Evolutionary conservation across 2,888 invertebrate species (phyloP).

Genomic region (Stenichneumon culpator): DNA sequence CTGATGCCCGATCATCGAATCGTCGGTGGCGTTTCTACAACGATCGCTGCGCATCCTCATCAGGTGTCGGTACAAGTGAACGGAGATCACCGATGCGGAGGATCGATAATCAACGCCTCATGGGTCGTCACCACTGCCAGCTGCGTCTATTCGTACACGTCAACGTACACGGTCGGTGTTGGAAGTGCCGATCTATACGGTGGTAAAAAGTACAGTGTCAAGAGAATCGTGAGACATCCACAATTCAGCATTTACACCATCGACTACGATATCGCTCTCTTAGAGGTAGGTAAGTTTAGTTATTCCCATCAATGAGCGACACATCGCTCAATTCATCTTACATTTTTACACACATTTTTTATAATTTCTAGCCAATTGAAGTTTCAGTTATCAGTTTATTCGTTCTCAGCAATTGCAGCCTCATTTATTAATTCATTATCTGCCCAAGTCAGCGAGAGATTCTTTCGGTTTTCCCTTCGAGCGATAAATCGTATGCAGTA

Average conservation of each 20-base stretch:
- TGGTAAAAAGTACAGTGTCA: constrained; percentile 61
- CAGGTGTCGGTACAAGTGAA: constrained; percentile 71
- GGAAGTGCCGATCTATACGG: constrained; percentile 72
- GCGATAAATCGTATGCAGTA: no score
- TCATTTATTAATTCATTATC: no score
- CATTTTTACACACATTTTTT: neutral
- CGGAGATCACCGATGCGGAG: constrained; percentile 59
- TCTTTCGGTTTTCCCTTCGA: no score
- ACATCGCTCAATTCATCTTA: neutral
- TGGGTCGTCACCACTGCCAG: constrained; percentile 58
- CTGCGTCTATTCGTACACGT: constrained; percentile 25
- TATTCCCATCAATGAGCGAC: neutral
- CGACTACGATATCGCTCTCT: constrained; percentile 85
- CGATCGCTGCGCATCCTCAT: constrained; percentile 78
- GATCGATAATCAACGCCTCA: constrained; percentile 59
- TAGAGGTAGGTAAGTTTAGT: constrained; percentile 82
- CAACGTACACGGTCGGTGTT: constrained; percentile 69
- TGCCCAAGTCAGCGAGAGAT: no score
- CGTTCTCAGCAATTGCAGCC: neutral
- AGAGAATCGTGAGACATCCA: constrained; percentile 80
- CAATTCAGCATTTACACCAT: constrained; percentile 76
- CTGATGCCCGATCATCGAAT: constrained; percentile 72
- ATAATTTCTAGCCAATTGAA: neutral
- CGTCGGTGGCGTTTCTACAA: constrained; percentile 77
- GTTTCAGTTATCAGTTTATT: no score